These are phyloP conservation scores for Euura lappo DNA, from an alignment of 1,140 invertebrate species.

Conservation along the genomic window DNA sequence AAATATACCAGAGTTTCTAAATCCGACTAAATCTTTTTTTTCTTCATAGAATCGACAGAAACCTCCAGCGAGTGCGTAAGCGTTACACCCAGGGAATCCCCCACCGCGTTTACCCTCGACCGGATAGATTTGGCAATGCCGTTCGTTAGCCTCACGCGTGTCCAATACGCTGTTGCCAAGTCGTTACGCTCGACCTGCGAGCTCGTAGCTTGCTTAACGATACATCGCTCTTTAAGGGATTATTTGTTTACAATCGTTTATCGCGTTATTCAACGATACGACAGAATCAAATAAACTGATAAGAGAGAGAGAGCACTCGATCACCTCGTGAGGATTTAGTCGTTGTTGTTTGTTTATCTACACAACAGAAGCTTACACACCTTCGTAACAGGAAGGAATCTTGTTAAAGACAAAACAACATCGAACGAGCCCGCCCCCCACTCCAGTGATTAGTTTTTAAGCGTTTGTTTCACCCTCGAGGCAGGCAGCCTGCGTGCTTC, in stretches of 20 bases:
- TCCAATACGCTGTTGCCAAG: not conserved
- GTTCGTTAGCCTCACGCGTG: slow-evolving; percentile 1
- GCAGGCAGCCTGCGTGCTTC: too few species aligned
- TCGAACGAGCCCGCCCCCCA: too few species aligned
- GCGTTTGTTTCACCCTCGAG: too few species aligned
- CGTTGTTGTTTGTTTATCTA: not conserved
- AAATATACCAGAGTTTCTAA: not conserved
- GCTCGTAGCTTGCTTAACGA: too few species aligned
- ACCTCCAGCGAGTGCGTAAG: not conserved
- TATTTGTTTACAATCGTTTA: too few species aligned
- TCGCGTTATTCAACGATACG: too few species aligned
- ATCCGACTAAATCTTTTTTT: not conserved
- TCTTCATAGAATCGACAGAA: not conserved
- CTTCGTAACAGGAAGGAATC: too few species aligned
- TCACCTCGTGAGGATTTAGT: not conserved
- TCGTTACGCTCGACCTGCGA: not conserved
- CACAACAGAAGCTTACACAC: not conserved
- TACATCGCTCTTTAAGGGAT: too few species aligned
- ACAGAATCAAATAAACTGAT: too few species aligned
- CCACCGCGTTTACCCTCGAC: not conserved
- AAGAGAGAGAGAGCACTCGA: too few species aligned
- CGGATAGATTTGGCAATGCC: not conserved
- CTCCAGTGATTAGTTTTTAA: too few species aligned
- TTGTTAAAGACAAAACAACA: too few species aligned
- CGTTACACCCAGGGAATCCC: not conserved